Evolutionary conservation across 2,113 vertebrate genomes (phyloP).

Genomic region (Zootoca vivipara): DNA sequence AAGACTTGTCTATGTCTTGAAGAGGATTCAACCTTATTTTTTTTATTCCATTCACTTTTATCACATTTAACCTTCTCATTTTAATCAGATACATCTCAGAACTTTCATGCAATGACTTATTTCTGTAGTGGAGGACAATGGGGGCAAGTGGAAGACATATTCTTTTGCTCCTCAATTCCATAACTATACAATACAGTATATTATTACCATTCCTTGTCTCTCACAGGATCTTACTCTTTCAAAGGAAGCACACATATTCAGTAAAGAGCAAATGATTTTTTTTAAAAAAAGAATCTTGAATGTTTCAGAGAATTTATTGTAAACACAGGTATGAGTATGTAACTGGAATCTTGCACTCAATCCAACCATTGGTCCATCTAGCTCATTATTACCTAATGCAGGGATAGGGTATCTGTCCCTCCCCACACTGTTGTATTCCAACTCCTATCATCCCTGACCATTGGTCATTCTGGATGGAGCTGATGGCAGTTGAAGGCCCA

Average conservation of each 20-base stretch:
- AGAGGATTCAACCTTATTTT: conserved; percentile 22
- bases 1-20: conserved; percentile 12
- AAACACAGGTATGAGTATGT: neutral
- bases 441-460: too few species aligned
- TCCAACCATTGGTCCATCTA: neutral
- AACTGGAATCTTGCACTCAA: neutral
- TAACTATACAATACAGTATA: neutral
- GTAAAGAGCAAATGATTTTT: neutral
- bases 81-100: conserved; percentile 28
- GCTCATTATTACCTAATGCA: neutral
- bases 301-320: neutral
- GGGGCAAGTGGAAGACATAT: neutral
- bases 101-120: conserved; percentile 21
- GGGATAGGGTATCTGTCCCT: too few species aligned
- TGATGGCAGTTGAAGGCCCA: too few species aligned
- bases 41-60: conserved; percentile 12
- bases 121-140: conserved; percentile 1
- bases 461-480: too few species aligned
- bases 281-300: neutral
- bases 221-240: neutral
- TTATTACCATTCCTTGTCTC: conserved; percentile 4
- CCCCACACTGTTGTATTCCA: too few species aligned
- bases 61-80: conserved; percentile 42
- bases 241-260: neutral
- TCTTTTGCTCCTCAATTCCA: conserved; percentile 4